Conservation (phyloP, 1,140 invertebrate genomes). For the Schmidtea mediterranea region DNA sequence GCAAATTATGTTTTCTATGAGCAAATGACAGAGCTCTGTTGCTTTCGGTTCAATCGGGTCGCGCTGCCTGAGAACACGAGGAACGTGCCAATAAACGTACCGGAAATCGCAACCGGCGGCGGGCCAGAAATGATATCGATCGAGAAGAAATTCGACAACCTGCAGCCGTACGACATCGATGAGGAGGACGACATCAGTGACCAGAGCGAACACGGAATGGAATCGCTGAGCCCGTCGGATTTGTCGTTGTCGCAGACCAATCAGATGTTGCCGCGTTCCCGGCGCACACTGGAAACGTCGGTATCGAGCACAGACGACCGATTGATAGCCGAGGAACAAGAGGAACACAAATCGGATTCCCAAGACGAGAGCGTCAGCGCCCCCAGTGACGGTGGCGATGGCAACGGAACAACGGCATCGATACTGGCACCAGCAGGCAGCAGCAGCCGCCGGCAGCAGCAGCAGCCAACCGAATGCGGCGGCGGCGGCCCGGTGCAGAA, state of each 20-base stretch:
- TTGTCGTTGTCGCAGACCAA: too few species aligned
- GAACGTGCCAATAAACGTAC: conserved; percentile 37
- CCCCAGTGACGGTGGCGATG: not conserved
- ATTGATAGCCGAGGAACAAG: conserved; percentile 9
- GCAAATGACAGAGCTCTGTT: conserved; percentile 45
- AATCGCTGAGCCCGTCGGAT: too few species aligned
- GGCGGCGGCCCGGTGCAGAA: not conserved
- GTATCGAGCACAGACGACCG: conserved; percentile 24
- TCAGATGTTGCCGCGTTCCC: too few species aligned
- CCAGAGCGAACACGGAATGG: too few species aligned
- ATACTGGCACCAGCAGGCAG: not conserved
- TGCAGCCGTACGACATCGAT: not conserved
- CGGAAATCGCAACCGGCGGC: conserved; percentile 6
- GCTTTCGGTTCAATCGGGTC: conserved; percentile 37
- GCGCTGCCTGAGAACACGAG: conserved; percentile 57
- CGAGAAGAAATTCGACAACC: too few species aligned
- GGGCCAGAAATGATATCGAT: too few species aligned
- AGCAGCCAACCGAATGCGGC: not conserved
- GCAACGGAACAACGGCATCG: not conserved
- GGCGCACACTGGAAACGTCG: too few species aligned
- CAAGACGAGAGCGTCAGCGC: not conserved
- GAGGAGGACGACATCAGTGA: not conserved
- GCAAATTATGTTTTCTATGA: conserved; percentile 65
- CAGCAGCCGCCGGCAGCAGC: not conserved
- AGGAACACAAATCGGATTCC: not conserved